Evolutionary conservation across 1,140 invertebrate genomes (phyloP).

Genomic region (Drosophila virilis): DNA sequence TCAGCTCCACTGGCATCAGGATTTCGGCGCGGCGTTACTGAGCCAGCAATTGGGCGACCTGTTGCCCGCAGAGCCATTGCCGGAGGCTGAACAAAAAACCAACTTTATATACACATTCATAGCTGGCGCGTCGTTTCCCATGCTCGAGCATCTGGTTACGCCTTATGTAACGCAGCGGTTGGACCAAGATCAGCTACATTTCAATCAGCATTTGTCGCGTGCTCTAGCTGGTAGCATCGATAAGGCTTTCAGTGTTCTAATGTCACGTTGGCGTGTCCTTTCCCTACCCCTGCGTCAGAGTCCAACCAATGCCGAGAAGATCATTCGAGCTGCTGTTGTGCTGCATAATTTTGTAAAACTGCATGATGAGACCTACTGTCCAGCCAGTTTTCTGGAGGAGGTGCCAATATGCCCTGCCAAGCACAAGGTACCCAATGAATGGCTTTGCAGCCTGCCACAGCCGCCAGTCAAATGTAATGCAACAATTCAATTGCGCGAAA

Average conservation of each 20-base stretch:
- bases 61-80: neutral
- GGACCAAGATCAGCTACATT: neutral
- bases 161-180: neutral
- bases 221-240: constrained; percentile 10
- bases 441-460: neutral
- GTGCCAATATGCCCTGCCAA: neutral
- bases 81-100: neutral
- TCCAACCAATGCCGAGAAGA: constrained; percentile 18
- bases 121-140: constrained; percentile 5
- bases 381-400: constrained; percentile 5
- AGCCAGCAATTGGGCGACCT: neutral
- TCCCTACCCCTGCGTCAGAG: constrained; percentile 1
- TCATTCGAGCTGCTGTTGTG: constrained; percentile 14
- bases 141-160: constrained; percentile 8
- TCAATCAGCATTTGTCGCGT: constrained; percentile 10
- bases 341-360: constrained; percentile 27
- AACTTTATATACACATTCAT: constrained; percentile 4
- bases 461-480: neutral
- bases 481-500: constrained; percentile 1
- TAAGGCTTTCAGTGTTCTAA: constrained; percentile 24
- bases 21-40: constrained; percentile 15
- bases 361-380: constrained; percentile 26
- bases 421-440: neutral
- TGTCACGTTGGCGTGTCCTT: constrained; percentile 29
- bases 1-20: constrained; percentile 10